A percentile compares a stretch with the other conserved stretches of the same genome.
phyloP scores from a whole-genome alignment of 2,888 invertebrate species.

The Isoperla grammatica region DNA sequence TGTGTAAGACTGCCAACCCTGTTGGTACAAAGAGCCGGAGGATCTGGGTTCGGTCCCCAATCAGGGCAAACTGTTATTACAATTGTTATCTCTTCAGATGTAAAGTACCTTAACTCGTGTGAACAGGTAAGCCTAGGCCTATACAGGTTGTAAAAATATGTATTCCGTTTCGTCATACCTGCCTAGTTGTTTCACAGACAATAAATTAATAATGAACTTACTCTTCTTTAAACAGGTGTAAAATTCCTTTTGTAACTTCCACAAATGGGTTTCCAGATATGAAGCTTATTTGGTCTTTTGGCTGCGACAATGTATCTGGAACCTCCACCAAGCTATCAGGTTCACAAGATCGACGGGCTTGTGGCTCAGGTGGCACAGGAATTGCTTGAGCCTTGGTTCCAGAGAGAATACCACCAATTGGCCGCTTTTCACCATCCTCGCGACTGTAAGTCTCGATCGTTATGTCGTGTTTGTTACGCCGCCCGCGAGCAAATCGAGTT shows the following conservation, averaged over 20 bases:
- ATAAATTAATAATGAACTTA: slow-evolving; percentile 48
- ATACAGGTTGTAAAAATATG: no score
- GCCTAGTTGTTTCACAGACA: no score
- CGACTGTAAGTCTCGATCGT: slow-evolving; percentile 75
- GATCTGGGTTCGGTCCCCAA: no score
- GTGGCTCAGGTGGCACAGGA: slow-evolving; percentile 5
- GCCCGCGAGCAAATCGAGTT: slow-evolving; percentile 50
- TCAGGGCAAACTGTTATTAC: no score
- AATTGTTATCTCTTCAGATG: no score
- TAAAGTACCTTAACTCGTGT: no score
- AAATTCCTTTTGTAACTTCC: slow-evolving; percentile 92
- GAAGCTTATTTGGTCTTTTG: slow-evolving; percentile 54
- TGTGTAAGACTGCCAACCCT: no score
- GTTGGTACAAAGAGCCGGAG: no score
- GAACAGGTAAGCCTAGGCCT: no score
- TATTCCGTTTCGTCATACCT: no score
- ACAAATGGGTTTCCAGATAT: slow-evolving; percentile 96
- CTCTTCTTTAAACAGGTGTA: slow-evolving; percentile 98
- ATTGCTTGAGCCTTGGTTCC: slow-evolving; percentile 19
- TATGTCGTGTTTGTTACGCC: slow-evolving; percentile 63
- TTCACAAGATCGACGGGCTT: slow-evolving; percentile 18
- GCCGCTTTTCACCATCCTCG: slow-evolving; percentile 49
- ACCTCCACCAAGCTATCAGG: slow-evolving; percentile 15
- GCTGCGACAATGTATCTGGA: not conserved
- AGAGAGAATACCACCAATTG: slow-evolving; percentile 19